Evolutionary conservation across 2,113 vertebrate species (phyloP), one percentile per base, ranked within the genome.

Genomic region (Zapornia atra): DNA sequence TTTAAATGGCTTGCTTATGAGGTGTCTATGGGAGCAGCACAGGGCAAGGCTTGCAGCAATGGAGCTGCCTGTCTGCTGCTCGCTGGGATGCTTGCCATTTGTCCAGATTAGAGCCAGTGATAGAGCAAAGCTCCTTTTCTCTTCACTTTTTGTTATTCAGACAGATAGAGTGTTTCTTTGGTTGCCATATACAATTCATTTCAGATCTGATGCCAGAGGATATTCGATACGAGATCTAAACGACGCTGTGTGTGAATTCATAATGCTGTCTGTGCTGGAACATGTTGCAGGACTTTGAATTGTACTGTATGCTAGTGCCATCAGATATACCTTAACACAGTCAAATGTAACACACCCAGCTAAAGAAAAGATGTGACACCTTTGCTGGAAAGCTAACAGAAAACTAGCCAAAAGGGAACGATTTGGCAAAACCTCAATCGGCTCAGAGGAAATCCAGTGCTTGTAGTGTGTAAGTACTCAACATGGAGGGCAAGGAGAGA

Each of bases 171-270:
- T 33, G 14, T 84, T 95, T 81, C 80, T 94, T 96, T 96, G 93
- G 94, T 96, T 97, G 89, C 94, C 68, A 76, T 86, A 77, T 29
- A 80, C 40, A 86, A 48, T 66, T 82, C 71, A 88, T 94, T 95
- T 97, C 93, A 96, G 95, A 97, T 97, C 94, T 94, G 76, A 69
- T 97, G 96, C 96, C 96, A 97, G 93, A 95, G 94, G 94, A 92
- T 96, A 96, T 96, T 97, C 82, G 66, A 97, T 96, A 97, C 2
- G 9, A 96, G 96, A 95, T 94, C 95, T 90, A 56, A 96, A 95
- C 91, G 91, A 29, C 0, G 0, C 53, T 60, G 1, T 69, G 82
- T 88, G 93, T 89, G 75, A 85, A 57, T 68, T 76, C 93, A 65
- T 78, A 71, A 54, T 40, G 82, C 75, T 87, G 89, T 72, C 93